These are phyloP conservation scores for Dryoscopus gambensis DNA, from an alignment of 2,113 vertebrate species.

Conservation along the genomic window DNA sequence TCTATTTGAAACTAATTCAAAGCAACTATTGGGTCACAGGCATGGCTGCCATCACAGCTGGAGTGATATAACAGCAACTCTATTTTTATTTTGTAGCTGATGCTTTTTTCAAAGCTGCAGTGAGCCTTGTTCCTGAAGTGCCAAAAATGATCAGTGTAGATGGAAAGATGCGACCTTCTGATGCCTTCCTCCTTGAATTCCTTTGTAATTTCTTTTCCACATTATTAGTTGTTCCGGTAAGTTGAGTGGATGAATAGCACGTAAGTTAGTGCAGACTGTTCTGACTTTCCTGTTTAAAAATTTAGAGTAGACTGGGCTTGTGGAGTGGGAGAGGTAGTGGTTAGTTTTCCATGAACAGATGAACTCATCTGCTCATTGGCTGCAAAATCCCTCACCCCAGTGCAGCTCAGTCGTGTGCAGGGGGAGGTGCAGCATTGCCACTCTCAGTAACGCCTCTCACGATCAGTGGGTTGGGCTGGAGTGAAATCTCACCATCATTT, in stretches of 20 bases:
- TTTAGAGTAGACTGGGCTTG: background rate
- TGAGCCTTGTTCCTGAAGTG: slow-evolving; percentile 89
- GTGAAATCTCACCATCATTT: background rate
- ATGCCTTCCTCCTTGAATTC: slow-evolving; percentile 90
- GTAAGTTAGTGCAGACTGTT: background rate
- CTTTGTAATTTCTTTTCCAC: slow-evolving; percentile 92
- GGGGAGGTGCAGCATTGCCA: background rate
- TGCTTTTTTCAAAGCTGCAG: slow-evolving; percentile 92
- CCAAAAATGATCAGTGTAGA: slow-evolving; percentile 89
- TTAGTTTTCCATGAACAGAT: background rate
- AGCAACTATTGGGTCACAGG: background rate
- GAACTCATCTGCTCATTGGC: background rate
- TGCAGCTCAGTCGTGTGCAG: background rate
- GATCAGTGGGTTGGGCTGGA: background rate
- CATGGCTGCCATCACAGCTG: background rate
- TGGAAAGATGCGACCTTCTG: slow-evolving; percentile 88
- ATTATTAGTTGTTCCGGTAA: slow-evolving; percentile 89
- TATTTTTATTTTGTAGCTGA: slow-evolving; percentile 78
- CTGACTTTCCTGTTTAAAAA: background rate
- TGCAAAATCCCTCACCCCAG: background rate
- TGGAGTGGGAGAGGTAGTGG: background rate
- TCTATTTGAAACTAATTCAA: background rate
- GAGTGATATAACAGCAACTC: background rate
- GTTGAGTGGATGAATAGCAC: background rate
- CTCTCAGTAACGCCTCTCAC: background rate